Evolutionary conservation across 35 echinoderm and acorn worm species (phyloP).

Genomic region (Apostichopus californicus): DNA sequence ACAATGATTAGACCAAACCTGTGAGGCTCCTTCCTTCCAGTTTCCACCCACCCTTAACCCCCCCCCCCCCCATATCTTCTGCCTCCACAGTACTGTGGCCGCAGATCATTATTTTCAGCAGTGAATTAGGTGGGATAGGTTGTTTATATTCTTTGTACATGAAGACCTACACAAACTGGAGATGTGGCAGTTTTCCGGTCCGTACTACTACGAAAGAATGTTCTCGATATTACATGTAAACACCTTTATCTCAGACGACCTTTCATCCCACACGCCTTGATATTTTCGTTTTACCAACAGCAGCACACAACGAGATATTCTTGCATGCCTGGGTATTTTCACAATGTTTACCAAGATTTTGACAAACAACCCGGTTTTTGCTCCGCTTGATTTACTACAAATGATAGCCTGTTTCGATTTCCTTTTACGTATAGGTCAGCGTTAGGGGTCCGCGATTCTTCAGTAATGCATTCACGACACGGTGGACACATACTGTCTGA

Average conservation of each 20-base stretch:
- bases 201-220: no score
- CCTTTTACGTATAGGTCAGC: background rate
- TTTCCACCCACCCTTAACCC: no score
- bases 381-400: background rate
- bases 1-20: no score
- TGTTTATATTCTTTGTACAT: no score
- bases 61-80: no score
- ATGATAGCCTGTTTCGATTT: background rate
- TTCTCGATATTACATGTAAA: background rate
- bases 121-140: no score
- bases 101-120: no score
- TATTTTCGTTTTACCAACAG: background rate
- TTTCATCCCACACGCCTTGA: background rate
- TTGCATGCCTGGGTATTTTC: background rate
- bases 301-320: background rate
- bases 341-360: constrained; percentile 1
- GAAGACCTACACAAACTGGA: no score
- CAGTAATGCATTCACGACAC: background rate
- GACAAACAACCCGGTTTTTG: background rate
- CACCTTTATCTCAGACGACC: background rate
- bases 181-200: no score
- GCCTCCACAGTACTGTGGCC: no score
- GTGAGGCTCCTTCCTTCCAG: no score
- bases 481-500: background rate
- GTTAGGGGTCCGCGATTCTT: background rate